phyloP scores from a whole-genome alignment of 2,797 vertebrate species.

The Halcyon badia region DNA sequence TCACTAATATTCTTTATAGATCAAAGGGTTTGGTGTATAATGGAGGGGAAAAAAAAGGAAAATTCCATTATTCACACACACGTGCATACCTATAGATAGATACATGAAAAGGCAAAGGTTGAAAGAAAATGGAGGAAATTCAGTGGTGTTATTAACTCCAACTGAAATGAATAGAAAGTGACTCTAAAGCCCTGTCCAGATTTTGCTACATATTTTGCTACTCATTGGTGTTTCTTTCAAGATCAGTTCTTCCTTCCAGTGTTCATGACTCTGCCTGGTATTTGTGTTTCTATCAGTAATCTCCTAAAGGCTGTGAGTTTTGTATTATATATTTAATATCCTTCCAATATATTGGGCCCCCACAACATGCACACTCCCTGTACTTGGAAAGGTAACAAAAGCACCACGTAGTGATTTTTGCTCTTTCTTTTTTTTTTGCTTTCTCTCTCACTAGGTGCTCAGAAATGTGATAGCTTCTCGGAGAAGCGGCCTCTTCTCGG shows the following conservation, averaged over 20 bases:
- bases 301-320: neutral
- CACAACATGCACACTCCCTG: neutral
- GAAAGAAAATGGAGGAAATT: neutral
- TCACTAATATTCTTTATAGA: slow-evolving; percentile 39
- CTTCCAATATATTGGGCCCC: accelerated
- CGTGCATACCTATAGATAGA: neutral
- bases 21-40: slow-evolving; percentile 25
- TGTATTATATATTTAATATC: neutral
- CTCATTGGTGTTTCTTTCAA: neutral
- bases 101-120: neutral
- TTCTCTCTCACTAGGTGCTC: slow-evolving; percentile 83
- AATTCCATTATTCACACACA: neutral
- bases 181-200: neutral
- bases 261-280: neutral
- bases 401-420: neutral
- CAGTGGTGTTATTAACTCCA: neutral
- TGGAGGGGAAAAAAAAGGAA: neutral
- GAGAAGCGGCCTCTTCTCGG: slow-evolving; percentile 96
- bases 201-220: neutral
- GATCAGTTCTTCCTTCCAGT: neutral
- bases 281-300: neutral
- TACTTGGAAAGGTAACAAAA: neutral
- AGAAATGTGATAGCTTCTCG: slow-evolving; percentile 91
- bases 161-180: neutral
- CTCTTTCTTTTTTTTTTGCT: slow-evolving; percentile 5